A percentile compares a stretch with the other conserved stretches of the same genome.
These are phyloP conservation scores for Lycia hirtaria DNA, from an alignment of 2,888 invertebrate species.

Conservation along the genomic window DNA sequence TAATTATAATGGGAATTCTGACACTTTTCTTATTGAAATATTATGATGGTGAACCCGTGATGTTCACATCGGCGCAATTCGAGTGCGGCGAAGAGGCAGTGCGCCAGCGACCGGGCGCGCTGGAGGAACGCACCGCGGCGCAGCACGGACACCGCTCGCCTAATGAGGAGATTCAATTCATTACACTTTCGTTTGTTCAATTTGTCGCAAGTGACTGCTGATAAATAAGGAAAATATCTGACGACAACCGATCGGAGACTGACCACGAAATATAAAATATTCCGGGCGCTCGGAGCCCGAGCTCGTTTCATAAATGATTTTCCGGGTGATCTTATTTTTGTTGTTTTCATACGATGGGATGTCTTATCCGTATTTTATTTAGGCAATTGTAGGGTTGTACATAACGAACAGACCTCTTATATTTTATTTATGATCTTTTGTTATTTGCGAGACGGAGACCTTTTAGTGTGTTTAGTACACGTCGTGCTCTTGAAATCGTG, in stretches of 20 bases:
- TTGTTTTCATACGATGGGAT: not conserved
- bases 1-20: constrained; percentile 30
- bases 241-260: too few species aligned
- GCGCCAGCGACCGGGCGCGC: constrained; percentile 9
- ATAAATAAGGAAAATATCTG: too few species aligned
- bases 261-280: too few species aligned
- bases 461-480: too few species aligned
- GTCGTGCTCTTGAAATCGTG: not conserved
- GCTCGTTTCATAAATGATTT: not conserved
- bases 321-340: not conserved
- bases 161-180: constrained; percentile 14
- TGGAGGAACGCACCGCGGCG: constrained; percentile 8
- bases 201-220: constrained; percentile 1
- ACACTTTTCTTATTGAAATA: constrained; percentile 20
- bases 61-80: not conserved
- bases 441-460: too few species aligned
- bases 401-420: not conserved
- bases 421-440: too few species aligned
- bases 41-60: constrained; percentile 22
- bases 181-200: constrained; percentile 22
- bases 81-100: not conserved
- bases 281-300: too few species aligned
- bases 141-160: constrained; percentile 7
- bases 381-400: too few species aligned
- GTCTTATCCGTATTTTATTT: not conserved